Percentiles rank a stretch among this genome's conserved stretches.
phyloP scores from a whole-genome alignment of 2,888 invertebrate genomes.

The Gastracanthus pulcherrimus region DNA sequence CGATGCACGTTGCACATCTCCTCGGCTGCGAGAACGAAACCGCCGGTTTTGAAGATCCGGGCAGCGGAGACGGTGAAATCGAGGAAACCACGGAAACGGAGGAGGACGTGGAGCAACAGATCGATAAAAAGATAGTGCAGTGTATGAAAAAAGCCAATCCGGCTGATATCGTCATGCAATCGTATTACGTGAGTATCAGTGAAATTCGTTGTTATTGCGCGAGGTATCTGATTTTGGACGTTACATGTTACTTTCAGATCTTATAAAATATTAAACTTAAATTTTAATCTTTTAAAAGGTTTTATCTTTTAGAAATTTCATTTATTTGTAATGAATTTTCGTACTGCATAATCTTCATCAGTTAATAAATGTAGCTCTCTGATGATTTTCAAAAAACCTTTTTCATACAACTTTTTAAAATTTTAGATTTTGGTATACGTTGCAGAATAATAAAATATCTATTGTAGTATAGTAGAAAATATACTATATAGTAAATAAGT shows the following conservation, averaged over 20 bases:
- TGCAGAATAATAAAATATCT: no score
- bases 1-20: constrained; percentile 61
- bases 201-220: neutral
- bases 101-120: constrained; percentile 15
- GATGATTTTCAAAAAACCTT: no score
- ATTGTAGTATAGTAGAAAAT: no score
- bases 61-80: constrained; percentile 23
- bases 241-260: no score
- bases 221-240: no score
- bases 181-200: constrained; percentile 54
- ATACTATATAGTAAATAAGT: no score
- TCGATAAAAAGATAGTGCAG: constrained; percentile 55
- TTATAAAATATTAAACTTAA: neutral
- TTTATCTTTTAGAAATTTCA: neutral
- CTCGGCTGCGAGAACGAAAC: constrained; percentile 60
- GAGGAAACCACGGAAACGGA: constrained; percentile 20
- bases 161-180: neutral
- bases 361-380: no score
- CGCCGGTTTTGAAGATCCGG: neutral
- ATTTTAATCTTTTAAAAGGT: neutral
- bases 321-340: no score
- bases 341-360: no score
- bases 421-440: no score
- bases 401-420: no score
- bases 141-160: constrained; percentile 62